These are phyloP conservation scores for Cyrtonyx montezumae DNA, from an alignment of 2,113 vertebrate species.

Conservation along the genomic window DNA sequence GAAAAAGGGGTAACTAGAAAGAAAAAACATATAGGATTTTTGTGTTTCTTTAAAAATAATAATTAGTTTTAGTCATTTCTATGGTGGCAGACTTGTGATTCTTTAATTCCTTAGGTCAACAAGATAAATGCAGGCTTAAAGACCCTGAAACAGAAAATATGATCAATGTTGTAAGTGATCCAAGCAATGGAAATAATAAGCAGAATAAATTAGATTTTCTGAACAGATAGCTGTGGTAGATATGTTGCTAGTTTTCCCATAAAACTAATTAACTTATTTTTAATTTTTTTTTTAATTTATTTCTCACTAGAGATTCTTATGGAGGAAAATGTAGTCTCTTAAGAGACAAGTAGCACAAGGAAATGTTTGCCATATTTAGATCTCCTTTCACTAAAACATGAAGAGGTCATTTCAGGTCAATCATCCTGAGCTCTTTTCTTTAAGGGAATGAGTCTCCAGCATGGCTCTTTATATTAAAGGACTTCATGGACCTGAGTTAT, in stretches of 20 bases:
- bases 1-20: background rate
- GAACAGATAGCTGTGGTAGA: background rate
- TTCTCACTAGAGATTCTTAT: background rate
- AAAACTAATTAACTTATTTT: background rate
- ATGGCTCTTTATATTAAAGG: slow-evolving; percentile 50
- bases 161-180: background rate
- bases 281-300: background rate
- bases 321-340: background rate
- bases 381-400: slow-evolving; percentile 54
- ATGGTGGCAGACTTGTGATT: background rate
- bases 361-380: slow-evolving; percentile 64
- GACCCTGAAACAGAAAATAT: background rate
- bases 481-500: slow-evolving; percentile 67
- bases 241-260: background rate
- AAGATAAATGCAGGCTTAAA: background rate
- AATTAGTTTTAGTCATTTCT: background rate
- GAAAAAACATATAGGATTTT: background rate
- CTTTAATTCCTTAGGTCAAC: background rate
- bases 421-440: slow-evolving; percentile 55
- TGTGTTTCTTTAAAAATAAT: background rate
- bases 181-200: slow-evolving; percentile 14
- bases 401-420: slow-evolving; percentile 49
- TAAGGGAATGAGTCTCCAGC: slow-evolving; percentile 25
- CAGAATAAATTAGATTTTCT: background rate
- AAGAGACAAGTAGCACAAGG: slow-evolving; percentile 34